Evolutionary conservation across 1,140 invertebrate species (phyloP), one percentile per base, ranked within the genome.

Genomic region (Zaprionus lachaisei): DNA sequence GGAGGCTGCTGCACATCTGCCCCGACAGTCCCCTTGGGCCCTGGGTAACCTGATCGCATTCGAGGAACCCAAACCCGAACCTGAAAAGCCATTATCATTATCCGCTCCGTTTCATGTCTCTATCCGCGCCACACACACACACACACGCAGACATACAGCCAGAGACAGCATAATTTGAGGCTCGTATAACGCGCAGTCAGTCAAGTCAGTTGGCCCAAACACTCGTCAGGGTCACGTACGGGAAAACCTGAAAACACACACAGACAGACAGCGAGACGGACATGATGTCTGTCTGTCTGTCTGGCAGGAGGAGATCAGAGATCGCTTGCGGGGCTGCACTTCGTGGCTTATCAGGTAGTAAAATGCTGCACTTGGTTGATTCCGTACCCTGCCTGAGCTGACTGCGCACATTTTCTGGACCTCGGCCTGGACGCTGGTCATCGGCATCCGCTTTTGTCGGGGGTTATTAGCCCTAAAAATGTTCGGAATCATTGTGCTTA

Each of bases 41-140:
- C 12, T 17, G 47, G 22, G 82, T 85, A 85, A 85, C 83, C 82
- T 85, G 82, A 85, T 85, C 83, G 76, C 71, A 69, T 81, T 79
- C 83, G 81, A 62, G 85, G 83, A 85, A 85, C 82, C 82, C 66
- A 44, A 44, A 44, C 14, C 15, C 41, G 41, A 44, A 44, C n/a
- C 41, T 17, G 76, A 85, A 85, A 81, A 82, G 83, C 82, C 83
- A 85, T 85, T 85, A 85, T 85, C 82, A 85, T 85, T 85, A 85
- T 85, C 83, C 83, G 82, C 83, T 76, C 87, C 81, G 84, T 38
- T 81, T 87, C 80, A 87, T 87, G 84, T 87, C 84, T 89, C 74
- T 87, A 89, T 87, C 84, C 80, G 77, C 72, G 81, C 72, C 51
- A 37, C 49, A 51, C 72, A n/a, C 38, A 41, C 81, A 68, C 69